These are phyloP conservation scores for Drosophila asahinai DNA, from an alignment of 1,140 invertebrate species.

Conservation along the genomic window DNA sequence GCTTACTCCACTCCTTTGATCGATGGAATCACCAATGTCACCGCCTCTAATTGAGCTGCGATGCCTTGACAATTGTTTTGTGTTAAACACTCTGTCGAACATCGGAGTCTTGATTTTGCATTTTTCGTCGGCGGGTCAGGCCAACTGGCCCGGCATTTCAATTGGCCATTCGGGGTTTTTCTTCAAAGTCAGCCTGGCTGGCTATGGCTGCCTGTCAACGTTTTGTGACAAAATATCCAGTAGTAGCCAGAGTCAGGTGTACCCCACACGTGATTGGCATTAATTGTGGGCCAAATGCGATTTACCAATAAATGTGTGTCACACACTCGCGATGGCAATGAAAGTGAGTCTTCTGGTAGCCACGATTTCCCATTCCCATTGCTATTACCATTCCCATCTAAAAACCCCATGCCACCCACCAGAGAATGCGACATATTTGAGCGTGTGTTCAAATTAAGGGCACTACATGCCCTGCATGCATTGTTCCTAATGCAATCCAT, in stretches of 20 bases:
- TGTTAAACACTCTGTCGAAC: constrained; percentile 34
- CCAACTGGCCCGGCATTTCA: constrained; percentile 71
- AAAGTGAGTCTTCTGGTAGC: constrained; percentile 71
- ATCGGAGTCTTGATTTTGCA: constrained; percentile 52
- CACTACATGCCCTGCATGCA: constrained; percentile 37
- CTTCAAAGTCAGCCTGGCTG: constrained; percentile 64
- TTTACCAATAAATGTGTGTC: constrained; percentile 78
- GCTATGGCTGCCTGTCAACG: constrained; percentile 28
- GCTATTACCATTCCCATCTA: neutral
- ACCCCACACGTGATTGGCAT: constrained; percentile 75
- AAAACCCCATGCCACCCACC: constrained; percentile 8
- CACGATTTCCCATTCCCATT: constrained; percentile 25
- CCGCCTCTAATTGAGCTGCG: constrained; percentile 59
- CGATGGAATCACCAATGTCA: constrained; percentile 72
- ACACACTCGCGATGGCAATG: constrained; percentile 52
- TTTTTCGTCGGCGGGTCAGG: constrained; percentile 39
- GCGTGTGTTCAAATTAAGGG: constrained; percentile 65
- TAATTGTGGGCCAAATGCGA: constrained; percentile 59
- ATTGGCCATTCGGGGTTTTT: constrained; percentile 72
- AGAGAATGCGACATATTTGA: constrained; percentile 36
- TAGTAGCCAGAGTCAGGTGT: constrained; percentile 61
- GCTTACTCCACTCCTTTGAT: constrained; percentile 5
- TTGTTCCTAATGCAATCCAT: constrained; percentile 13
- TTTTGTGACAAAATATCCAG: constrained; percentile 75
- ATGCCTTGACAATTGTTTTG: constrained; percentile 49